Percentiles rank a stretch among this genome's conserved stretches.
Conservation (phyloP, 2,797 vertebrate genomes). For the Sebastiscus albofasciatus region DNA sequence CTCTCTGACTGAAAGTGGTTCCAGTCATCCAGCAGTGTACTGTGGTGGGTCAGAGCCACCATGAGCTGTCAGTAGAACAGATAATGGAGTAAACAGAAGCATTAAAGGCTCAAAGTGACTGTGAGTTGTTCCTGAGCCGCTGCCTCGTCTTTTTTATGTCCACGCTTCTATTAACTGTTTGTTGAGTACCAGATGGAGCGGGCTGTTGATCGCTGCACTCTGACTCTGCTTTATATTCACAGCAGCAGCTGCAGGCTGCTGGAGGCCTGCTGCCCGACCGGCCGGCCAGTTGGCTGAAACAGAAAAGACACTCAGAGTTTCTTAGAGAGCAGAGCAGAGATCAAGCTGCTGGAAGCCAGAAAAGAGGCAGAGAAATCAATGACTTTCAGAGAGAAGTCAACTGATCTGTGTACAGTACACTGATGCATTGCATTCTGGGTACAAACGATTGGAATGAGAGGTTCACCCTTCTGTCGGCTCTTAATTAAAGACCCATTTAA, state of each 20-base stretch:
- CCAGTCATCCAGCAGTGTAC: not conserved
- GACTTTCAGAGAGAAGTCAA: not conserved
- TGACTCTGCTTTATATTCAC: conserved; percentile 59
- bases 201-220: conserved; percentile 44
- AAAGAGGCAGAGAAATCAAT: not conserved
- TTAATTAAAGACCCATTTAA: not conserved
- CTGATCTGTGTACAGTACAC: conserved; percentile 1
- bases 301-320: conserved; percentile 54
- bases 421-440: not conserved
- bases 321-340: conserved; percentile 59
- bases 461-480: not conserved
- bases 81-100: not conserved
- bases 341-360: conserved; percentile 45
- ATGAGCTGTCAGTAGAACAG: not conserved
- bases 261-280: conserved; percentile 50
- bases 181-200: conserved; percentile 5
- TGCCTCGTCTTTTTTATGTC: conserved; percentile 4
- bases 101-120: not conserved
- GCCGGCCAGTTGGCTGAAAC: conserved; percentile 48
- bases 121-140: not conserved
- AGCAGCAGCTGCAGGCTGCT: conserved; percentile 53
- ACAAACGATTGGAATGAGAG: not conserved
- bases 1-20: not conserved
- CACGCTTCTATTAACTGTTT: not conserved
- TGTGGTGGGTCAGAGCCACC: not conserved